Conservation (phyloP, 1,140 invertebrate genomes). For the Zaprionus lachaisei region DNA sequence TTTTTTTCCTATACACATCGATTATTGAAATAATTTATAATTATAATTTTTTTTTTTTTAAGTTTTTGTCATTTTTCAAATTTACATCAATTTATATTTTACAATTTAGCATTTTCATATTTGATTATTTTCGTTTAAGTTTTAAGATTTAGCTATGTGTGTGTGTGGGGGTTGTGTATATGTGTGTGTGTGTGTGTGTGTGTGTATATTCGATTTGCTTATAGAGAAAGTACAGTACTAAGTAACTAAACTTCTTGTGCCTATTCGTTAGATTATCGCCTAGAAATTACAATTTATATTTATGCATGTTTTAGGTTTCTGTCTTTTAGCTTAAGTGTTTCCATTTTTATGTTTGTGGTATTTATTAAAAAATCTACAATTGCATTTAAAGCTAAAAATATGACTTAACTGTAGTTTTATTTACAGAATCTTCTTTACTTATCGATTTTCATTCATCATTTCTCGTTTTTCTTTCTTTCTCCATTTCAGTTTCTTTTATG, state of each 20-base stretch:
- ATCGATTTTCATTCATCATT: slow-evolving; percentile 38
- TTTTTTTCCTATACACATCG: slow-evolving; percentile 62
- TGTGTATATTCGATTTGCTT: slow-evolving; percentile 50
- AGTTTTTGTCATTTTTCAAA: slow-evolving; percentile 42
- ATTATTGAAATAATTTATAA: slow-evolving; percentile 74
- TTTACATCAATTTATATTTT: slow-evolving; percentile 75
- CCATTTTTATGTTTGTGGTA: slow-evolving; percentile 53
- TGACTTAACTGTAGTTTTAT: slow-evolving; percentile 76
- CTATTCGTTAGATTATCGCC: slow-evolving; percentile 70
- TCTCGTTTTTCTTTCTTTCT: slow-evolving; percentile 43
- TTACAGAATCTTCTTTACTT: slow-evolving; percentile 53
- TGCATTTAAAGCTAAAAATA: slow-evolving; percentile 83
- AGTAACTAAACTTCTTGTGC: slow-evolving; percentile 77
- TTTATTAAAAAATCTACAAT: slow-evolving; percentile 82
- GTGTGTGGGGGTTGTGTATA: slow-evolving; percentile 19
- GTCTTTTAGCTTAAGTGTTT: slow-evolving; percentile 34
- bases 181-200: slow-evolving; percentile 41
- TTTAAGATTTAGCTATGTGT: slow-evolving; percentile 79
- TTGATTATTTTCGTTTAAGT: slow-evolving; percentile 70
- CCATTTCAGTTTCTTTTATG: slow-evolving; percentile 38
- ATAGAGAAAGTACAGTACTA: slow-evolving; percentile 75
- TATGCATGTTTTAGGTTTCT: slow-evolving; percentile 53
- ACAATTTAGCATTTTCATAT: slow-evolving; percentile 72
- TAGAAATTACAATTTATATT: slow-evolving; percentile 72
- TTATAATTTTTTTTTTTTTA: slow-evolving; percentile 36